phyloP scores from a whole-genome alignment of 2,797 vertebrate species.

The Chelmon rostratus region DNA sequence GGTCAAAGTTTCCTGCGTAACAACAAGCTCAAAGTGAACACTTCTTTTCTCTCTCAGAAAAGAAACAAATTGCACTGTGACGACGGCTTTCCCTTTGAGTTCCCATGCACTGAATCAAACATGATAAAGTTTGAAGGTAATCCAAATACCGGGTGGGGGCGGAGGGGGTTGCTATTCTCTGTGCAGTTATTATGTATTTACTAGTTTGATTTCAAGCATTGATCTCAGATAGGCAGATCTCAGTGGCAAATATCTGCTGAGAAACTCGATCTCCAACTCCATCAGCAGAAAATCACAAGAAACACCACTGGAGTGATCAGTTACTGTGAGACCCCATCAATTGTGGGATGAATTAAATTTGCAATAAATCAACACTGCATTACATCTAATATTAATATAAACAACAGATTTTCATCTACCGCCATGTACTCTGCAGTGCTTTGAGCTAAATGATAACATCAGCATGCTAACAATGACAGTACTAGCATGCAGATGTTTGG shows the following conservation, averaged over 20 bases:
- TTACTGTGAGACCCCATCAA: too few species aligned
- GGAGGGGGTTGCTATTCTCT: neutral
- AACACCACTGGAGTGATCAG: too few species aligned
- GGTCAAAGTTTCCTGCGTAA: conserved; percentile 54
- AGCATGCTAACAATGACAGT: too few species aligned
- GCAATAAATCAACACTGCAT: too few species aligned
- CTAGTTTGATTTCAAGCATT: neutral
- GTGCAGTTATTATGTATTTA: neutral
- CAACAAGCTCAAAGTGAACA: conserved; percentile 34
- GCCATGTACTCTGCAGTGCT: too few species aligned
- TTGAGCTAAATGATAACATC: too few species aligned
- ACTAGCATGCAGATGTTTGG: too few species aligned
- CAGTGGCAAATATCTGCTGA: neutral
- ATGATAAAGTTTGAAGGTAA: neutral
- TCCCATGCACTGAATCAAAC: neutral
- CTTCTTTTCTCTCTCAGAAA: conserved; percentile 12
- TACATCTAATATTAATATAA: too few species aligned
- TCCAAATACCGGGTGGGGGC: neutral
- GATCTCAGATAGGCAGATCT: neutral
- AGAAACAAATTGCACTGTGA: conserved; percentile 32
- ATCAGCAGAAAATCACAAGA: too few species aligned
- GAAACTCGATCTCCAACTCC: neutral
- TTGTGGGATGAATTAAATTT: too few species aligned
- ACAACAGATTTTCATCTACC: too few species aligned
- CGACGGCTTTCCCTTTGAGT: conserved; percentile 25